Conservation (phyloP, 2,113 vertebrate species). For the Boulengerochromis microlepis region DNA sequence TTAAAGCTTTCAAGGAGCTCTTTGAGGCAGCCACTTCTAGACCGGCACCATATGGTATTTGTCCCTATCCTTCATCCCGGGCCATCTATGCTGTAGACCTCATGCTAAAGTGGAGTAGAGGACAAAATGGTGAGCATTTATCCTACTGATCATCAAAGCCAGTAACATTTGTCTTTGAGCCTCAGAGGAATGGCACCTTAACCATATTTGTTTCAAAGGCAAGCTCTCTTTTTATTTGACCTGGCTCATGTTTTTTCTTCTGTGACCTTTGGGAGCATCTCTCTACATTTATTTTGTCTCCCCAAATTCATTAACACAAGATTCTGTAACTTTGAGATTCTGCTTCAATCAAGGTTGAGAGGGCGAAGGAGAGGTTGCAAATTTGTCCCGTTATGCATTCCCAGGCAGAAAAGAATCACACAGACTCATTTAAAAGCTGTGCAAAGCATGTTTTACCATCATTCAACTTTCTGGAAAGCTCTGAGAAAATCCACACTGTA, state of each 20-base stretch:
- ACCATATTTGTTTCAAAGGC: background rate
- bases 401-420: background rate
- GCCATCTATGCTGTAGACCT: conserved; percentile 90
- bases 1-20: conserved; percentile 79
- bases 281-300: background rate
- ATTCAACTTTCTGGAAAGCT: background rate
- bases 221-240: background rate
- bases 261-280: background rate
- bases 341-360: background rate
- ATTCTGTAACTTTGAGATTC: background rate
- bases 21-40: conserved; percentile 80
- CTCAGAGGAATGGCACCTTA: background rate
- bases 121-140: conserved; percentile 71
- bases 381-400: background rate
- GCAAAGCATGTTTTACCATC: background rate
- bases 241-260: background rate
- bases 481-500: background rate
- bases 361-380: background rate
- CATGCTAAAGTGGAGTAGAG: conserved; percentile 89
- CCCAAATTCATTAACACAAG: background rate
- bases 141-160: background rate
- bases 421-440: background rate
- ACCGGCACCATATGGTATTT: conserved; percentile 83
- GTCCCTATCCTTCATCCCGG: conserved; percentile 82
- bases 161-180: background rate